A percentile compares a stretch with the other conserved stretches of the same genome.
These are phyloP conservation scores for Casuarius casuarius DNA, from an alignment of 2,113 vertebrate genomes.

Conservation along the genomic window DNA sequence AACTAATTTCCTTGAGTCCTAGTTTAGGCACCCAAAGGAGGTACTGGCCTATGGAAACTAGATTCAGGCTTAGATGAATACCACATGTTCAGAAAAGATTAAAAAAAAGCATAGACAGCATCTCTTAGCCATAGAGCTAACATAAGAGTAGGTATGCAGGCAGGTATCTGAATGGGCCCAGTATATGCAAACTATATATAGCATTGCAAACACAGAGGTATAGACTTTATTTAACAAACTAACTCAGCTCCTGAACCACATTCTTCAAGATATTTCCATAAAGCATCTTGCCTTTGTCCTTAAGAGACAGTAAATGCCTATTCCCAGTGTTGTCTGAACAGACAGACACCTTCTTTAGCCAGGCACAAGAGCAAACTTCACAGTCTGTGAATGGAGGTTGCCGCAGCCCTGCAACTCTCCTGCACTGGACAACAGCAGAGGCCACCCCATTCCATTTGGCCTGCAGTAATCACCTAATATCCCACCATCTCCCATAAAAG, in stretches of 20 bases:
- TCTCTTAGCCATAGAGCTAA: neutral
- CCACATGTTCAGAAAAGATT: neutral
- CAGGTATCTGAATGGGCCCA: neutral
- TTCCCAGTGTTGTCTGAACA: neutral
- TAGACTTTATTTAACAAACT: neutral
- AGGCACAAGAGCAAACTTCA: neutral
- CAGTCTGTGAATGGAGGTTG: neutral
- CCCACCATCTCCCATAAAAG: neutral
- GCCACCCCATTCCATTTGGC: neutral
- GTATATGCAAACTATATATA: neutral
- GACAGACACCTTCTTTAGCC: neutral
- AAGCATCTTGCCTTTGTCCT: neutral
- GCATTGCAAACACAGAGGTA: rapidly evolving
- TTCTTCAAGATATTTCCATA: neutral
- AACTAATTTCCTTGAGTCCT: neutral
- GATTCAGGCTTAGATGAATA: neutral
- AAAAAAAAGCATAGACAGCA: neutral
- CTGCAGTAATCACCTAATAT: neutral
- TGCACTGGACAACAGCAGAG: neutral
- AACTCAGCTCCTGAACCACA: neutral
- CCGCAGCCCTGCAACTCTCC: neutral
- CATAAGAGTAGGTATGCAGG: neutral
- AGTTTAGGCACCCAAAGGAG: neutral
- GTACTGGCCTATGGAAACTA: neutral
- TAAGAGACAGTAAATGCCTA: neutral